Conservation (phyloP, 2,113 vertebrate species). For the Turnix velox region DNA sequence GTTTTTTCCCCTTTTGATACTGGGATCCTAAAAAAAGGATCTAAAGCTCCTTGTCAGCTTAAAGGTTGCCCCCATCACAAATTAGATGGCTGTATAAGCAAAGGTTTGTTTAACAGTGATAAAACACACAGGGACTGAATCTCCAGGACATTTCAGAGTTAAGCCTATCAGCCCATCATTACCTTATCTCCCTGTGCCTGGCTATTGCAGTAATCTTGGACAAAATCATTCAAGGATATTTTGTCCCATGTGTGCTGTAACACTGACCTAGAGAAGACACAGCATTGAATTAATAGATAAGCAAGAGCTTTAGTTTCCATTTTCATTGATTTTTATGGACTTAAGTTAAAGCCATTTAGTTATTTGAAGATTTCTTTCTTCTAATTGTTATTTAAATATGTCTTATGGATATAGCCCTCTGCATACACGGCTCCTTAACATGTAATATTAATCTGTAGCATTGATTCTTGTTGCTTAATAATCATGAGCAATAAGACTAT, state of each 20-base stretch:
- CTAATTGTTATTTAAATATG: constrained; percentile 6
- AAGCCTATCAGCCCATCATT: constrained; percentile 22
- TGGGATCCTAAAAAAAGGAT: background rate
- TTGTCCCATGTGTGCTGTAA: constrained; percentile 36
- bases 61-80: background rate
- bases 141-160: background rate
- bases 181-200: constrained; percentile 27
- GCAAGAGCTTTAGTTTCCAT: constrained; percentile 23
- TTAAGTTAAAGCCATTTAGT: constrained; percentile 37
- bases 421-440: background rate
- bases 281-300: constrained; percentile 40
- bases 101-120: background rate
- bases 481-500: background rate
- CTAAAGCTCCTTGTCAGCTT: background rate
- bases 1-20: background rate
- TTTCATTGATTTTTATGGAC: constrained; percentile 56
- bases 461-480: background rate
- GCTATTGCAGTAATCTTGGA: constrained; percentile 11
- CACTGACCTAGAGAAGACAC: constrained; percentile 22
- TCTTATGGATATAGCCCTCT: constrained; percentile 9
- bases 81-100: background rate
- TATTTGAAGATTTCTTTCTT: constrained; percentile 25
- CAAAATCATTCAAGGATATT: constrained; percentile 60
- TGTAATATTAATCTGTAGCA: background rate
- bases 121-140: background rate